Base-by-base conservation (phyloP, 2,113 vertebrate species). In the Psilopogon haemacephalus region DNA sequence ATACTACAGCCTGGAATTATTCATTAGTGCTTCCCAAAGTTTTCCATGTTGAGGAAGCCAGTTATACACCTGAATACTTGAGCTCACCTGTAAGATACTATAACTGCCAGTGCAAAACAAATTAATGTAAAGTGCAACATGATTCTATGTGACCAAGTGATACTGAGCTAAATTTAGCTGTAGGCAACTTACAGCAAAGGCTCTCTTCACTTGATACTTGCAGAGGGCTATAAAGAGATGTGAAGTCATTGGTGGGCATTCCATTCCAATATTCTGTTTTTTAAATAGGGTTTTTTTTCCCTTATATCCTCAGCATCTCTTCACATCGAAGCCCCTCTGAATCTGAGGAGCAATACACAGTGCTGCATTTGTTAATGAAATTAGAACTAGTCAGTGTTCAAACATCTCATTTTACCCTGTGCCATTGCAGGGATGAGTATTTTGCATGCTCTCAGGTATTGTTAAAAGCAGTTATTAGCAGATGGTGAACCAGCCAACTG, bases 111-210 rank as follows among this genome's bases (percentile, higher is more conserved):
- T 92, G 97, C 94, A 97, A 97, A 69, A 20, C 96, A 67, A 87
- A 96, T 94, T 93, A 94, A 91, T 65, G 71, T 88, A 88, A 95
- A 84, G 86, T 98, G 98, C 95, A 98, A 98, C 95, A 94, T 20
- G 95, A 98, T 88, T 95, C 92, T 79, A 6, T 56, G 48, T 42
- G 94, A 95, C 96, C 97, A 71, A 89, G 89, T 97, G 97, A 97
- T 97, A 95, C 84, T 28, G 76, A 95, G 97, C 98, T 98, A 98
- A 98, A 98, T 97, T 97, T 97, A 98, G 97, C 97, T 72, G 62
- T 26, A n/a, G 84, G 52, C 88, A 89, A 86, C 89, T 96, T 90
- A 91, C 40, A 95, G 92, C 68, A 93, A 89, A 81, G 90, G 35
- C 72, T 89, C 35, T 86, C 86, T 95, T 86, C 87, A 97, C 87